Base-by-base conservation (phyloP, 1,140 invertebrate species). In the Battus philenor region DNA sequence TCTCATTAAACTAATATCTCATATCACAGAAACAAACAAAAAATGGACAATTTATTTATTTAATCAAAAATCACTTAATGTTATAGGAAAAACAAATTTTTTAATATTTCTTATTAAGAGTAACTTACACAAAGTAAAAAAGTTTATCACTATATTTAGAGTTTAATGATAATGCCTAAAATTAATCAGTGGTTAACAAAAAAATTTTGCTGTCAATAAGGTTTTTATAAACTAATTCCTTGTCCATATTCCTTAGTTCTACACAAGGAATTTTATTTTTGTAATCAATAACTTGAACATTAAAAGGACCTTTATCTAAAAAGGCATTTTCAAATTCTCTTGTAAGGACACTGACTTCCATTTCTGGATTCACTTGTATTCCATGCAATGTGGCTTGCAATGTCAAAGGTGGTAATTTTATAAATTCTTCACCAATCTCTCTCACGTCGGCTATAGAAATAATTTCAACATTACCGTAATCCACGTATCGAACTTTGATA, bases 401-500 rank as follows among this genome's bases (percentile, higher is more conserved):
- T n/a, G 69, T 67, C 2, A 50, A 47, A 0, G 78, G 67, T 0
- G 79, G 75, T 4, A 83, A 49, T 18, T 46, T 50, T 6, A 44
- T 26, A 57, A 69, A 83, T 27, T 75, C 63, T 11, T 71, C 58
- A 9, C 16, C 47, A 6, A 80, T 75, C 54, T 83, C 82, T 50
- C 62, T 70, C 1, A 67, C 61, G 49, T 86, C 61, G 13, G 54
- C 44, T 13, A 74, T 16, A 2, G 68, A 45, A 31, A 83, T 50
- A 4, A 80, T 30, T 44, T 70, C 68, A 27, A 68, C 54, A 43
- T 83, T 81, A 3, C 82, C 82, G 44, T 74, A 86, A 53, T 86
- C 82, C n/a, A 86, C 60, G 49, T 77, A 86, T 48, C 63, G 66
- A 0, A 86, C 75, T 70, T 81, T 81, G 0, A 83, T 44, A 11